Percentiles rank a stretch among this genome's conserved stretches.
These are phyloP conservation scores for Pteria penguin DNA, from an alignment of 2,888 invertebrate genomes.

Conservation along the genomic window DNA sequence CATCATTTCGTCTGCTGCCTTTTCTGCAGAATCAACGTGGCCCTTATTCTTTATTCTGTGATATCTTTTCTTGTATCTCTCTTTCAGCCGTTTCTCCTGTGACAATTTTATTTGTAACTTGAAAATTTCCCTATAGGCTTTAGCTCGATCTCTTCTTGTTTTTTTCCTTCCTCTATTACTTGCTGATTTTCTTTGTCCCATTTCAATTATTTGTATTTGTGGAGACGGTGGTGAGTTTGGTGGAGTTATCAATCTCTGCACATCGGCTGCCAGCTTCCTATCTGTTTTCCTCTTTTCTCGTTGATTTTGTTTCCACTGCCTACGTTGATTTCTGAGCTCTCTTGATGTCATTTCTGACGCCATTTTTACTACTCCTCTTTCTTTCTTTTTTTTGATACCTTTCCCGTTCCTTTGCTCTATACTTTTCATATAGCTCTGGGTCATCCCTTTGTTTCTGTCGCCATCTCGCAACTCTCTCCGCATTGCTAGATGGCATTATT, in stretches of 20 bases:
- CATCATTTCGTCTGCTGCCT: conserved; percentile 6
- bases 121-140: conserved; percentile 4
- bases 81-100: not conserved
- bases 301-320: not conserved
- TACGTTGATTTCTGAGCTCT: not conserved
- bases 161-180: not conserved
- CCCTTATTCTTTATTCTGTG: not conserved
- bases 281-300: not conserved
- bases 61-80: conserved; percentile 12
- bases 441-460: not conserved
- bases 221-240: not conserved
- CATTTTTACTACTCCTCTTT: not conserved
- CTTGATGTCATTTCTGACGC: not conserved
- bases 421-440: not conserved
- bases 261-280: not conserved
- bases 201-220: not conserved
- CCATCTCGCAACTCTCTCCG: not conserved
- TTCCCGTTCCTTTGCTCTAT: not conserved
- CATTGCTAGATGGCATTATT: not conserved
- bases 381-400: not conserved
- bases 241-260: not conserved
- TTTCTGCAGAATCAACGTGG: not conserved
- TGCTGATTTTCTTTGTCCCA: not conserved
- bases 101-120: not conserved
- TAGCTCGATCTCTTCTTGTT: not conserved